A percentile compares a stretch with the other conserved stretches of the same genome.
Conservation (phyloP, 2,888 invertebrate species). For the Amblyteles armatorius region DNA sequence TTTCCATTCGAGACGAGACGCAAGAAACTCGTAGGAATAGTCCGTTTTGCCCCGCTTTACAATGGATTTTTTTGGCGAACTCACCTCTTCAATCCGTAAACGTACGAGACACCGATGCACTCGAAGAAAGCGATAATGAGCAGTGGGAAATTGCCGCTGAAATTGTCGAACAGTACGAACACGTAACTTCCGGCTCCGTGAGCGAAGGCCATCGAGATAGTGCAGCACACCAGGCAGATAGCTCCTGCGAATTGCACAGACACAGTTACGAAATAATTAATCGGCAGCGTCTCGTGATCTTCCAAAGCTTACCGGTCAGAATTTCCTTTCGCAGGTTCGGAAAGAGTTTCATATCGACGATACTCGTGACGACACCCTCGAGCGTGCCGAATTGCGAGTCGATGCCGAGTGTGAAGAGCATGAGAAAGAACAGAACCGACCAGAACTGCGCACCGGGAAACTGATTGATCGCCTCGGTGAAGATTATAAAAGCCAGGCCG, state of each 20-base stretch:
- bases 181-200: conserved; percentile 97
- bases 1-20: too few relatives aligned
- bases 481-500: conserved; percentile 98
- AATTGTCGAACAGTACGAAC: conserved; percentile 96
- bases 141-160: conserved; percentile 96
- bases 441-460: conserved; percentile 98
- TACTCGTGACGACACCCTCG: conserved; percentile 97
- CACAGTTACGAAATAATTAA: conserved; percentile 17
- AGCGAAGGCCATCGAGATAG: conserved; percentile 95
- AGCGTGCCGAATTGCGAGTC: conserved; percentile 98
- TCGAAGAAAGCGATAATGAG: conserved; percentile 97
- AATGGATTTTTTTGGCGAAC: neutral
- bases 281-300: neutral
- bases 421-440: conserved; percentile 98
- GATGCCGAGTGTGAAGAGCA: conserved; percentile 98
- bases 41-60: too few relatives aligned
- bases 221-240: conserved; percentile 92
- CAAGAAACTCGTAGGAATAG: too few relatives aligned
- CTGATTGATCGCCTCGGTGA: conserved; percentile 99
- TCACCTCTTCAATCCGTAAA: conserved; percentile 96
- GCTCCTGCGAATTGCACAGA: conserved; percentile 82
- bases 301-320: conserved; percentile 88
- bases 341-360: conserved; percentile 97
- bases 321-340: conserved; percentile 96
- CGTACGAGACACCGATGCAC: conserved; percentile 96